Evolutionary conservation across 2,797 vertebrate species (phyloP).

Genomic region (Hippopotamyrus pictus): DNA sequence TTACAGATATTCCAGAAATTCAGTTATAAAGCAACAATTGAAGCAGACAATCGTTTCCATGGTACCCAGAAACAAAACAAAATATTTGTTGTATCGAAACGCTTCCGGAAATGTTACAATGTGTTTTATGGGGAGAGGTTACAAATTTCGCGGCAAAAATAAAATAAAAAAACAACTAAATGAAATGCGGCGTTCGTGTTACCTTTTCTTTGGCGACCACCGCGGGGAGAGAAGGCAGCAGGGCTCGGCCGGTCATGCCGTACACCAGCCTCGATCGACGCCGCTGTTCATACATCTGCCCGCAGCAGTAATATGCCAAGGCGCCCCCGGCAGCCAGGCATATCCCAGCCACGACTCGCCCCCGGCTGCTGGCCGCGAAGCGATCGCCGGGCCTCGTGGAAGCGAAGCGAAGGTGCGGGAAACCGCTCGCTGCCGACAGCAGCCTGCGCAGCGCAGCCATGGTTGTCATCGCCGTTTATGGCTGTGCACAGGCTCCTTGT

Average conservation of each 20-base stretch:
- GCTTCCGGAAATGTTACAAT: background rate
- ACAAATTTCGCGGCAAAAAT: background rate
- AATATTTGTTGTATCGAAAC: background rate
- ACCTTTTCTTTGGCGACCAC: slow-evolving; percentile 67
- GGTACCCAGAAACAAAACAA: background rate
- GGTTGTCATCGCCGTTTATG: slow-evolving; percentile 46
- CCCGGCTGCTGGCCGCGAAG: slow-evolving; percentile 20
- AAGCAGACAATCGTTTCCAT: background rate
- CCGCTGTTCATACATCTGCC: slow-evolving; percentile 31
- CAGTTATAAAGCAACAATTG: background rate
- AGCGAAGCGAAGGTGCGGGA: slow-evolving; percentile 26
- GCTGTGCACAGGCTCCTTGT: slow-evolving; percentile 35
- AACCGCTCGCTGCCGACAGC: slow-evolving; percentile 43
- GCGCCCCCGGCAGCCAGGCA: slow-evolving; percentile 57
- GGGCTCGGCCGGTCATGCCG: slow-evolving; percentile 29
- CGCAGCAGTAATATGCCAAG: slow-evolving; percentile 50
- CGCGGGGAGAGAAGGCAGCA: slow-evolving; percentile 53
- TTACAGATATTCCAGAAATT: background rate
- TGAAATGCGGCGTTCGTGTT: slow-evolving; percentile 23
- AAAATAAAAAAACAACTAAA: background rate
- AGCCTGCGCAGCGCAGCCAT: slow-evolving; percentile 68
- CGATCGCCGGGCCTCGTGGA: background rate
- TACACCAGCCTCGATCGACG: slow-evolving; percentile 40
- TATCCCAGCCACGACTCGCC: slow-evolving; percentile 41
- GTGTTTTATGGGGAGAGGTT: background rate